A percentile compares a stretch with the other conserved stretches of the same genome.
Conservation (phyloP, 2,888 invertebrate species). For the Dolichomitus sp. region DNA sequence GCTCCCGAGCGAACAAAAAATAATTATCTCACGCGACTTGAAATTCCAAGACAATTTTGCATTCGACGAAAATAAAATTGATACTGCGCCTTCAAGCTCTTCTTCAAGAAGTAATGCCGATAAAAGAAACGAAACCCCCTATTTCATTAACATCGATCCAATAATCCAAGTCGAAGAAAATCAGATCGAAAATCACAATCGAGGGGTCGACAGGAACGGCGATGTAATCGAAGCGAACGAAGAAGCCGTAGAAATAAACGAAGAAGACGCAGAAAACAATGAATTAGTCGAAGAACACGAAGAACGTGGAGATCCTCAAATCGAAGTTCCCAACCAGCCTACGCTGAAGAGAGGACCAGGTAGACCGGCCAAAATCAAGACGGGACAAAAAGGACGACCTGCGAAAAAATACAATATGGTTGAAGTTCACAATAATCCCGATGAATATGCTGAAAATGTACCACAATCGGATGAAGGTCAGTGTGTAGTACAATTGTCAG, state of each 20-base stretch:
- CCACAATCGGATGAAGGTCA: no score
- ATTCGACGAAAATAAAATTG: neutral
- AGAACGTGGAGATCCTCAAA: neutral
- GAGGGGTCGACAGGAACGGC: no score
- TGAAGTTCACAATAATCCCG: no score
- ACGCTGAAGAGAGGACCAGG: no score
- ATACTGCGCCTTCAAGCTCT: neutral
- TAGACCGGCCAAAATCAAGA: no score
- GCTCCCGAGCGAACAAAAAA: conserved; percentile 28
- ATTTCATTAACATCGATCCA: neutral
- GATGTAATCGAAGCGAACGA: neutral
- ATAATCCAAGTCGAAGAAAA: neutral
- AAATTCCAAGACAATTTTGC: neutral
- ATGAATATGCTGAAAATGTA: neutral
- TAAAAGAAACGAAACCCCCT: neutral
- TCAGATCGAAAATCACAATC: neutral
- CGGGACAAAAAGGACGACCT: no score
- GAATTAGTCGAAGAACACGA: neutral
- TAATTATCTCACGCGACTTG: neutral
- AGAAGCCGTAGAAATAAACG: neutral
- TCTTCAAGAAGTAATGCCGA: neutral
- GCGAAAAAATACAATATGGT: no score
- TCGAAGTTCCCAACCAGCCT: no score
- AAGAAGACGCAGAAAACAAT: neutral
- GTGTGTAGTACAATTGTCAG: neutral